A percentile compares a stretch with the other conserved stretches of the same genome.
phyloP scores from a whole-genome alignment of 2,888 invertebrate species.

The Chrysolina oricalcia region DNA sequence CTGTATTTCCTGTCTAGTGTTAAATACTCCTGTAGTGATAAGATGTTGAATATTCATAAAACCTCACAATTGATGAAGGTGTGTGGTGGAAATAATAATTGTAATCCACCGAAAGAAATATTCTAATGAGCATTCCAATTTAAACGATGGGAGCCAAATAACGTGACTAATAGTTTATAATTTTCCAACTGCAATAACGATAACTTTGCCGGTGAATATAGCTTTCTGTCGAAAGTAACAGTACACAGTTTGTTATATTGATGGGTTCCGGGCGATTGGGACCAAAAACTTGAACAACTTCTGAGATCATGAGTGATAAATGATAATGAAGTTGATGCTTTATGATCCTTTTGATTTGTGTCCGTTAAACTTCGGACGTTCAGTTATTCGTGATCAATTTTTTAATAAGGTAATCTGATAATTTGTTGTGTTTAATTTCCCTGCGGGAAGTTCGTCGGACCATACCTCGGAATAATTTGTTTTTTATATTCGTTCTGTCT shows the following conservation, averaged over 20 bases:
- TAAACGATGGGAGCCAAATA: conserved; percentile 15
- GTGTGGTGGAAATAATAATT: conserved; percentile 18
- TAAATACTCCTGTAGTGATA: no score
- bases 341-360: conserved; percentile 22
- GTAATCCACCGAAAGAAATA: conserved; percentile 1
- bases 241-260: conserved; percentile 9
- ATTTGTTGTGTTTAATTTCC: neutral
- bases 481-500: neutral
- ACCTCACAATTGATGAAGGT: neutral
- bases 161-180: conserved; percentile 17
- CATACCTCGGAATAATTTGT: neutral
- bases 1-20: no score
- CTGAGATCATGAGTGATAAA: conserved; percentile 22
- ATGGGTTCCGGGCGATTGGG: conserved; percentile 11
- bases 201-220: conserved; percentile 21
- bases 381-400: conserved; percentile 3
- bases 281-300: conserved; percentile 8
- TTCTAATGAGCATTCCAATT: conserved; percentile 21
- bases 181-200: conserved; percentile 15
- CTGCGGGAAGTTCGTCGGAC: neutral
- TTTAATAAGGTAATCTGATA: conserved; percentile 13
- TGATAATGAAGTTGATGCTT: conserved; percentile 19
- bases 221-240: conserved; percentile 12
- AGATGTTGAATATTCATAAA: neutral
- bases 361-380: conserved; percentile 1